phyloP scores from a whole-genome alignment of 2,113 vertebrate species.

The Danio rerio region GRCz12tu NC_133186.1:21178001-21178500 shows the following conservation, averaged over 20 bases:
- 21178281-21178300: conserved; percentile 87
- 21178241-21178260: conserved; percentile 71
- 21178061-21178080: conserved; percentile 66
- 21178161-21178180: conserved; percentile 47
- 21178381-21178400: conserved; percentile 82
- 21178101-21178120: conserved; percentile 86
- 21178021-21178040: conserved; percentile 97
- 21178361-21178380: conserved; percentile 88
- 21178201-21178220: conserved; percentile 80
- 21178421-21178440: conserved; percentile 63
- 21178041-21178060: conserved; percentile 81
- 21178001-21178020: conserved; percentile 88
- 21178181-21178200: conserved; percentile 67
- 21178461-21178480: conserved; percentile 91
- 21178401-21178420: conserved; percentile 89
- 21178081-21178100: conserved; percentile 82
- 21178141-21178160: conserved; percentile 59
- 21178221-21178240: conserved; percentile 77
- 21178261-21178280: conserved; percentile 84
- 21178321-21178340: conserved; percentile 84
- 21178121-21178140: conserved; percentile 82
- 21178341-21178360: conserved; percentile 92
- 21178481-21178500: conserved; percentile 98
- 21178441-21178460: conserved; percentile 77
- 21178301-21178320: conserved; percentile 92